Base-by-base conservation (phyloP, 2,797 vertebrate genomes). In the Sciurus vulgaris region DNA sequence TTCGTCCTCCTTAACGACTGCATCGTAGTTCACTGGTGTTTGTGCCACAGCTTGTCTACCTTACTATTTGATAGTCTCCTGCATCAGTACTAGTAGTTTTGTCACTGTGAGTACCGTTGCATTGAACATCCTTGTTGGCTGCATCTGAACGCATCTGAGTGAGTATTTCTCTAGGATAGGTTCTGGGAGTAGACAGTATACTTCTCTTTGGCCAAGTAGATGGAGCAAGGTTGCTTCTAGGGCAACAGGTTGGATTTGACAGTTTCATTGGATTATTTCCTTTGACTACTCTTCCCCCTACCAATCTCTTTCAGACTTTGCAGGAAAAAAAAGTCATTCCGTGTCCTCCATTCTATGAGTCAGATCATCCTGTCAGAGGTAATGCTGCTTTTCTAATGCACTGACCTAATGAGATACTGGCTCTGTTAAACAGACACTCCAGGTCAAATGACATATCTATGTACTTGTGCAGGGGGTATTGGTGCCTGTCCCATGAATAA, bases 311-410 rank as follows among this genome's bases (percentile, higher is more conserved):
- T 97, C 98, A 99, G 99, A 98, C 98, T 61, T 97, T 99, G 4
- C 99, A 99, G 79, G 99, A 99, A 97, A 99, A 99, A 97, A 99
- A 99, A 97, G 98, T 99, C 13, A 99, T 99, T 87, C 99, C 98
- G 0, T 99, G 99, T 97, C 99, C 99, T 95, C 98, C 98, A 0
- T 99, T 99, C 98, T 99, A 99, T 97, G 99, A 98, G 28, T 98
- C 99, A 0, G 99, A 99, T 76, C 99, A 99, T 81, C 99, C 99
- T 0, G 99, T 99, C 83, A 99, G 99, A 99, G 99, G 99, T 99
- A 98, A 54, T 0, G 35, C 0, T 70, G 30, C 20, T 84, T 92
- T 93, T 93, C 70, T 76, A 54, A 67, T 7, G 15, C 0, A 91
- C 28, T 84, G 35, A 10, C 33, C 0, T 89, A 3, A 3, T 13